phyloP scores from a whole-genome alignment of 2,888 invertebrate genomes.

The Auanema freiburgensis region DNA sequence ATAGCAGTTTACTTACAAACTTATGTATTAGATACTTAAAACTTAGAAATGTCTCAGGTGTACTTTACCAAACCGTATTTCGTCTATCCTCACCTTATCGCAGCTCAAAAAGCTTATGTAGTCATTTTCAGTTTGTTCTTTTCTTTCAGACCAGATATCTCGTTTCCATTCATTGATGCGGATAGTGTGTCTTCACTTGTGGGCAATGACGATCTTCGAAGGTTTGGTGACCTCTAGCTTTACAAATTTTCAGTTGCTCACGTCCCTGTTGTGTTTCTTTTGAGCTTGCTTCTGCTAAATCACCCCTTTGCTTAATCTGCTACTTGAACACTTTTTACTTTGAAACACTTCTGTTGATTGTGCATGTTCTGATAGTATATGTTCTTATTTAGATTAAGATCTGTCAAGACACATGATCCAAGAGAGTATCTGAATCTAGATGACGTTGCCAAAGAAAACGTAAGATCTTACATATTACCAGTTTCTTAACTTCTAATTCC shows the following conservation, averaged over 20 bases:
- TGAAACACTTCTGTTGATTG: no score
- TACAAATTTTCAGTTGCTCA: no score
- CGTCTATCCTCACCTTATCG: no score
- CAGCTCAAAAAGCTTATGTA: not conserved
- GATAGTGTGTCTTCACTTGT: conserved; percentile 51
- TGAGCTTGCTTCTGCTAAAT: no score
- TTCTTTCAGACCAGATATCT: conserved; percentile 35
- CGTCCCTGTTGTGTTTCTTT: no score
- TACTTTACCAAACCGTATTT: no score
- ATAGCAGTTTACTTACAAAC: no score
- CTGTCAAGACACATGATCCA: conserved; percentile 6
- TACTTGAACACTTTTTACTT: conserved; percentile 3
- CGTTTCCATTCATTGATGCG: conserved; percentile 62
- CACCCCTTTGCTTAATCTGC: no score
- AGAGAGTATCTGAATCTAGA: conserved; percentile 2
- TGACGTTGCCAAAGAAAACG: not conserved
- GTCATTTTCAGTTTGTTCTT: conserved; percentile 2
- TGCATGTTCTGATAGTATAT: not conserved
- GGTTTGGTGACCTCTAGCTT: conserved; percentile 8
- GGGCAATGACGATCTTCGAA: conserved; percentile 42
- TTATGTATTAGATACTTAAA: no score
- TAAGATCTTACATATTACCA: conserved; percentile 4
- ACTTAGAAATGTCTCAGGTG: no score
- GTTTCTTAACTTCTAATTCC: not conserved
- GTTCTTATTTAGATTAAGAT: conserved; percentile 2